Conservation (phyloP, 2,797 vertebrate species). For the Thripadectes ignobilis region DNA sequence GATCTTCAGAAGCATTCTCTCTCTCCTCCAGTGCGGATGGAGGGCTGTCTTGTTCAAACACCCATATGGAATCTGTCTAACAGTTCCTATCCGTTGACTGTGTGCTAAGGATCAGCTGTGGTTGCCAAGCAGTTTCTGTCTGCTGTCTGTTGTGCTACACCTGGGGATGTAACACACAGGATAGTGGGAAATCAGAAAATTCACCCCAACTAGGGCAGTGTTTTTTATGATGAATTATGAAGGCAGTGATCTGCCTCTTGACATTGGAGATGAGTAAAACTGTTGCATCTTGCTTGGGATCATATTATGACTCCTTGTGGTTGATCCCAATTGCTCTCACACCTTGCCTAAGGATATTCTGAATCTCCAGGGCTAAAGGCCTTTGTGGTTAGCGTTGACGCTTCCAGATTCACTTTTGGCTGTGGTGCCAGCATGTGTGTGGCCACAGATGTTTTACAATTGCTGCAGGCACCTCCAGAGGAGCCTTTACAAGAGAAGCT, state of each 20-base stretch:
- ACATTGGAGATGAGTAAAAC: not conserved
- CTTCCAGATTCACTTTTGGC: not conserved
- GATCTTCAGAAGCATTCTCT: not conserved
- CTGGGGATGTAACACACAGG: rapidly evolving
- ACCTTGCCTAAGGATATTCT: not conserved
- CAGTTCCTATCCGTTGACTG: not conserved
- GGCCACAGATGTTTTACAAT: not conserved
- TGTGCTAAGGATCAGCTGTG: not conserved
- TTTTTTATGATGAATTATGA: not conserved
- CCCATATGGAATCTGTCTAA: not conserved
- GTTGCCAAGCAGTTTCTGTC: not conserved
- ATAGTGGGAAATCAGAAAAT: not conserved
- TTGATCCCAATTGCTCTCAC: not conserved
- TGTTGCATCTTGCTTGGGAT: not conserved
- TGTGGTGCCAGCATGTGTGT: not conserved
- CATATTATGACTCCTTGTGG: not conserved
- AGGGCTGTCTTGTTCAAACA: not conserved
- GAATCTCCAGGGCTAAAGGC: not conserved
- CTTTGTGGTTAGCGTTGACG: not conserved
- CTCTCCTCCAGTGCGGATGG: not conserved
- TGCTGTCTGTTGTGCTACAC: not conserved
- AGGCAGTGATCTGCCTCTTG: not conserved
- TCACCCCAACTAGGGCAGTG: not conserved
- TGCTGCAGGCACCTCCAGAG: not conserved
- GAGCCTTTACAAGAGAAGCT: not conserved